Evolutionary conservation across 2,797 vertebrate genomes (phyloP).

Genomic region (Champsocephalus gunnari): DNA sequence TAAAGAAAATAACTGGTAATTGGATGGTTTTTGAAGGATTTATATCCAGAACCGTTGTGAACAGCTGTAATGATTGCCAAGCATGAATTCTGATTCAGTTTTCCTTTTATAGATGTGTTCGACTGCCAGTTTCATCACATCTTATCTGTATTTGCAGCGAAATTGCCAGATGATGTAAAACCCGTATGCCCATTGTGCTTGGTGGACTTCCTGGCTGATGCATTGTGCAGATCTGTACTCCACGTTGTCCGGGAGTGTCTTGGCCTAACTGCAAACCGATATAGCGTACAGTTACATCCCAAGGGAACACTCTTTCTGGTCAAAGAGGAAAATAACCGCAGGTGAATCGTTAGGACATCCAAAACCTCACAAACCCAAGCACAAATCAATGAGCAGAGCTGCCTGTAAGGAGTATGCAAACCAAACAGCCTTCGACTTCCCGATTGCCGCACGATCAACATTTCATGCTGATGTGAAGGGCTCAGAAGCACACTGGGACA

Average conservation of each 20-base stretch:
- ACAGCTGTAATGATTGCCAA: neutral
- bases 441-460: constrained; percentile 81
- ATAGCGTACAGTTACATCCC: constrained; percentile 68
- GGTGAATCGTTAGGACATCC: constrained; percentile 84
- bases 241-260: constrained; percentile 41
- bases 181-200: neutral
- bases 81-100: neutral
- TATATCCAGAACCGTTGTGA: constrained; percentile 15
- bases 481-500: constrained; percentile 60
- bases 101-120: neutral
- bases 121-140: neutral
- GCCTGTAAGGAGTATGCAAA: constrained; percentile 74
- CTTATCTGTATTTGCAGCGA: constrained; percentile 23
- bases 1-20: constrained; percentile 28
- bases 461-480: constrained; percentile 77
- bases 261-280: constrained; percentile 57
- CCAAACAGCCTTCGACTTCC: constrained; percentile 78
- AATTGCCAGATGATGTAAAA: constrained; percentile 1
- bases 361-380: constrained; percentile 81
- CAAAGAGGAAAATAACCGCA: constrained; percentile 81
- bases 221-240: constrained; percentile 28
- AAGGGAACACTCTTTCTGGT: constrained; percentile 81
- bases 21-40: constrained; percentile 28
- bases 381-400: constrained; percentile 82
- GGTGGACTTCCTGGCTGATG: constrained; percentile 15